Base-by-base conservation (phyloP, 1,140 invertebrate species). In the Nasonia longicornis region DNA sequence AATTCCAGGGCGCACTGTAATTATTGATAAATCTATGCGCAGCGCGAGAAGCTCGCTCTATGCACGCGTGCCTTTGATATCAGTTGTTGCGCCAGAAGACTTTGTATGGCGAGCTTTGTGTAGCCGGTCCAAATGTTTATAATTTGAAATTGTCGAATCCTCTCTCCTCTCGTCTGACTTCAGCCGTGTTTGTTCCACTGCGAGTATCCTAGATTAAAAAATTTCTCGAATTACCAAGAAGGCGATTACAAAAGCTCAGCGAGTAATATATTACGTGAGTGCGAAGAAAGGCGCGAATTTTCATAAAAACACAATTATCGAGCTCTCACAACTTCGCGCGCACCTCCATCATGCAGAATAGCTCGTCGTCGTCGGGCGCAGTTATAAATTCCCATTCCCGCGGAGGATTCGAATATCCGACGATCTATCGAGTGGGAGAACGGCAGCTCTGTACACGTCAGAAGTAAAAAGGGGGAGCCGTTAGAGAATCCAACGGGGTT, bases 1-100 rank as follows among this genome's bases (percentile, higher is more conserved):
- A 66, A 71, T 63, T 72, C 35, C 64, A 58, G 42, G 0, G 45
- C n/a, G 38, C 72, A 3, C 71, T 73, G 73, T 81, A 81, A 81
- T 81, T 81, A 81, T 81, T 81, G 64, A 81, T 81, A 81, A 81
- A 81, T 76, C 73, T 77, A 63, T 63, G 67, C 74, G 35, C 22
- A 35, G 8, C 26, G 6, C 52, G 16, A 58, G 52, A 81, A 77
- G 80, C 80, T 77, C 22, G 45, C 74, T 71, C 66, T 26, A 26
- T 26, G 48, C 26, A 64, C 26, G 52, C 20, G 52, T 67, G 67
- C 73, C 45, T 81, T 81, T 77, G 74, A 81, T 71, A 77, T 76
- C 74, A 72, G 80, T 78, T 72, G 72, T 35, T 38, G 58, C 26
- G 11, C 69, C 20, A n/a, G 3, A 71, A 45, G 45, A 79, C 58